These are phyloP conservation scores for Pinctada fucata DNA, from an alignment of 2,888 invertebrate genomes.

Conservation along the genomic window DNA sequence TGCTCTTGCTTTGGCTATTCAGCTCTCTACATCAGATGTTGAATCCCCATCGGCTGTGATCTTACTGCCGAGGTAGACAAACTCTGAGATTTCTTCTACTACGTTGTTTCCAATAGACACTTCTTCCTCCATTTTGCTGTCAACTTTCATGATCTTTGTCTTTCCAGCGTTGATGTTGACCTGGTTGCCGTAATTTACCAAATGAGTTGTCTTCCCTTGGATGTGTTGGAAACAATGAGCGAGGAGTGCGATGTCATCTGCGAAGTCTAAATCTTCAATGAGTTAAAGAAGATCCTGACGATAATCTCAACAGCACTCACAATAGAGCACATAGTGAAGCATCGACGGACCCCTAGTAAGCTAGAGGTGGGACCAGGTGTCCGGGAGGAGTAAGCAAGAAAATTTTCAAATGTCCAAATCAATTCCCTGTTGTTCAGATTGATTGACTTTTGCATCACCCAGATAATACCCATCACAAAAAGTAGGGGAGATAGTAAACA, in stretches of 20 bases:
- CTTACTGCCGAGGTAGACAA: slow-evolving; percentile 18
- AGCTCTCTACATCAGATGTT: background rate
- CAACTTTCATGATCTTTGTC: slow-evolving; percentile 5
- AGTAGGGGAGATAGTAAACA: slow-evolving; percentile 14
- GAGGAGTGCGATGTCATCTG: slow-evolving; percentile 16
- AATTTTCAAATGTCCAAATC: slow-evolving; percentile 3
- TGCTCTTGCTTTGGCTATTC: slow-evolving; percentile 9
- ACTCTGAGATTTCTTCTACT: background rate
- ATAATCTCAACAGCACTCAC: too few species aligned
- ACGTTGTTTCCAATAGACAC: slow-evolving; percentile 3
- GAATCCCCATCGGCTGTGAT: slow-evolving; percentile 12
- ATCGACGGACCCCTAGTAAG: too few species aligned
- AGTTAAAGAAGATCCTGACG: too few species aligned
- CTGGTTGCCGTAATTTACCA: slow-evolving; percentile 6
- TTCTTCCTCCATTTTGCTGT: background rate
- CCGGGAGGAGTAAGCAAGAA: background rate
- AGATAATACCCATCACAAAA: slow-evolving; percentile 2
- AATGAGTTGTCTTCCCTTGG: slow-evolving; percentile 19
- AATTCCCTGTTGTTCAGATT: background rate
- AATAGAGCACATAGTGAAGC: too few species aligned
- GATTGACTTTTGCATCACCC: slow-evolving; percentile 4
- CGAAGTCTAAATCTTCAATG: slow-evolving; percentile 13
- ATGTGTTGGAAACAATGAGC: slow-evolving; percentile 5
- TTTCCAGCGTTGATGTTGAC: slow-evolving; percentile 13
- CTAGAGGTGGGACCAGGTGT: too few species aligned